Base-by-base conservation (phyloP, 2,888 invertebrate species). In the Ophion ellenae region DNA sequence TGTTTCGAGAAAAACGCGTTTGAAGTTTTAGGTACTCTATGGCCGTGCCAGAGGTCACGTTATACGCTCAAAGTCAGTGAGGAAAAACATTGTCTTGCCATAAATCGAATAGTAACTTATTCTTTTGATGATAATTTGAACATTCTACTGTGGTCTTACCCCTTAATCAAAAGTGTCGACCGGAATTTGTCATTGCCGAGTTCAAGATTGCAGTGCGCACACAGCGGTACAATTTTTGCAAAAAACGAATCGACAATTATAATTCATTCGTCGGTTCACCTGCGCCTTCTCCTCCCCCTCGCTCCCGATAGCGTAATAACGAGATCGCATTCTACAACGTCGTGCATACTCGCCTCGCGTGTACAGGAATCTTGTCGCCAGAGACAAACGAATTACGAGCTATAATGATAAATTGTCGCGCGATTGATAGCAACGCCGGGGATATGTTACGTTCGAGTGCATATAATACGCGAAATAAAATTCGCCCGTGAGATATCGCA, bases 341-440 rank as follows among this genome's bases (percentile, higher is more conserved):
- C 28, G 24, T 24, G 11, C 64, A 28, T 5, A 40, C 47, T 66
- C 57, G n/a, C 40, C 36, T 47, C n/a, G 14, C 40, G 40, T 40
- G 40, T 6, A 63, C 69, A 69, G 70, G 75, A 80, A 83, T 79
- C 66, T 79, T 76, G 85, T 82, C 79, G 24, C 24, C 47, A 47
- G 73, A 71, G 75, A 80, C 83, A 83, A 66, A 74, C 75, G 66
- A 83, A 77, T 82, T 83, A 71, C 80, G 45, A 77, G 10, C 53
- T 69, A 67, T 78, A 80, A 45, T 70, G 83, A 82, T 83, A 83
- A 85, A 85, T 78, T 70, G 47, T 1, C 2, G 47, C 47, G 40
- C 40, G 61, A 80, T 77, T 80, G 85, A 85, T 85, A 70, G 78
- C 74, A 75, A 78, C 70, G 74, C 66, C 45, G 70, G 70, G 53